These are phyloP conservation scores for Zenarchopterus dispar DNA, from an alignment of 2,797 vertebrate genomes.

Conservation along the genomic window DNA sequence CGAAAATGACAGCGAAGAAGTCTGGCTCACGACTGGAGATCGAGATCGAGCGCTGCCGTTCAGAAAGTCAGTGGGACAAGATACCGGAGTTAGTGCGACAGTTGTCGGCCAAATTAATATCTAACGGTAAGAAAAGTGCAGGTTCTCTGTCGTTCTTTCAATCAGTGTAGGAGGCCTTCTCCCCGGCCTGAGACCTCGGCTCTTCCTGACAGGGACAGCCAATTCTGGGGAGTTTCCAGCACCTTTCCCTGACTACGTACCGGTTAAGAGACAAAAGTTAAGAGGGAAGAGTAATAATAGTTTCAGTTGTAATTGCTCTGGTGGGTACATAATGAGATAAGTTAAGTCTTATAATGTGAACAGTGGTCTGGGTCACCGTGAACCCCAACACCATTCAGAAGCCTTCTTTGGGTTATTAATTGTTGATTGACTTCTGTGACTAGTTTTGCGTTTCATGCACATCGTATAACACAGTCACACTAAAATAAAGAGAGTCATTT, in stretches of 20 bases:
- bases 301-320: not conserved
- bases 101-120: conserved; percentile 93
- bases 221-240: conserved; percentile 1
- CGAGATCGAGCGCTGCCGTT: conserved; percentile 94
- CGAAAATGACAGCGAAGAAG: conserved; percentile 92
- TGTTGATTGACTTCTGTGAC: not conserved
- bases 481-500: not conserved
- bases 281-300: not conserved
- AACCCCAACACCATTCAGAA: too few relatives aligned
- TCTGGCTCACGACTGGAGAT: conserved; percentile 93
- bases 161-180: conserved; percentile 54
- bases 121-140: conserved; percentile 84
- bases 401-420: not conserved
- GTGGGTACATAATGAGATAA: not conserved
- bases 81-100: conserved; percentile 93
- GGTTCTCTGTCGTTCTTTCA: conserved; percentile 18
- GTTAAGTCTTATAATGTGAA: not conserved
- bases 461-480: not conserved
- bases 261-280: conserved; percentile 10
- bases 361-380: conserved; percentile 6
- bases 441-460: not conserved
- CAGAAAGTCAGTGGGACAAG: conserved; percentile 93
- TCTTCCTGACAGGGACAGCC: conserved; percentile 62
- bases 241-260: not conserved
- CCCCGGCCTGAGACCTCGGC: conserved; percentile 47